A percentile compares a stretch with the other conserved stretches of the same genome.
Conservation (phyloP, 2,113 vertebrate genomes). For the Hippocampus mohnikei region DNA sequence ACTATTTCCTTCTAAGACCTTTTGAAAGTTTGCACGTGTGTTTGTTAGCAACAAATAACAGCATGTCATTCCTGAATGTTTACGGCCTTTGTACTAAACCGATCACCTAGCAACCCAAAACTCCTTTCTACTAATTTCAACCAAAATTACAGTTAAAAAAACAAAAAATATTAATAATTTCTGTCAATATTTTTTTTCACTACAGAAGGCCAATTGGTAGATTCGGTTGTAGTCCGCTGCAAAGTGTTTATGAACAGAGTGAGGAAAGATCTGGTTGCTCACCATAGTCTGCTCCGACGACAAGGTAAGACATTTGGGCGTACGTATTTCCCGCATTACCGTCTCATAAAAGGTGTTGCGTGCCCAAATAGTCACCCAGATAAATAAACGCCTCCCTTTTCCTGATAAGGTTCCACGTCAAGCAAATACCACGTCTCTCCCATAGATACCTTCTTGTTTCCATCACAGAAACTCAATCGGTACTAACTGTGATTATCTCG, state of each 20-base stretch:
- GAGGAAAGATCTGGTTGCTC: constrained; percentile 65
- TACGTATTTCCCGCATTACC: too few species aligned
- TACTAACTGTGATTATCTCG: too few species aligned
- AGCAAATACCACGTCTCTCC: too few species aligned
- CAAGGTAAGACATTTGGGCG: constrained; percentile 61
- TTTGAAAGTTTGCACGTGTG: too few species aligned
- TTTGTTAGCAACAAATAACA: not conserved
- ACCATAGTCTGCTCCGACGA: constrained; percentile 49
- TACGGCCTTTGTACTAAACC: not conserved
- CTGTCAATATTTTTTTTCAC: constrained; percentile 50
- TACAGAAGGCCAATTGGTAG: constrained; percentile 62
- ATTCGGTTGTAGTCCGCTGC: constrained; percentile 69
- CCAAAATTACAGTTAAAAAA: not conserved
- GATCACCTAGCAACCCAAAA: not conserved
- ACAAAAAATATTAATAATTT: constrained; percentile 20
- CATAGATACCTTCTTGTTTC: too few species aligned
- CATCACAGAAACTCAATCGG: too few species aligned
- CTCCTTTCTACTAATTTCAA: constrained; percentile 20
- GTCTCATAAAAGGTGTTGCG: not conserved
- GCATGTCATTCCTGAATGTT: not conserved
- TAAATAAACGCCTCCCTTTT: too few species aligned
- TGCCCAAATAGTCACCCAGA: too few species aligned
- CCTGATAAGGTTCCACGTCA: too few species aligned
- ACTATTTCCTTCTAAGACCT: not conserved
- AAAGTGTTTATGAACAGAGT: constrained; percentile 68